Conservation (phyloP, 2,797 vertebrate species). For the Margarornis squamiger region DNA sequence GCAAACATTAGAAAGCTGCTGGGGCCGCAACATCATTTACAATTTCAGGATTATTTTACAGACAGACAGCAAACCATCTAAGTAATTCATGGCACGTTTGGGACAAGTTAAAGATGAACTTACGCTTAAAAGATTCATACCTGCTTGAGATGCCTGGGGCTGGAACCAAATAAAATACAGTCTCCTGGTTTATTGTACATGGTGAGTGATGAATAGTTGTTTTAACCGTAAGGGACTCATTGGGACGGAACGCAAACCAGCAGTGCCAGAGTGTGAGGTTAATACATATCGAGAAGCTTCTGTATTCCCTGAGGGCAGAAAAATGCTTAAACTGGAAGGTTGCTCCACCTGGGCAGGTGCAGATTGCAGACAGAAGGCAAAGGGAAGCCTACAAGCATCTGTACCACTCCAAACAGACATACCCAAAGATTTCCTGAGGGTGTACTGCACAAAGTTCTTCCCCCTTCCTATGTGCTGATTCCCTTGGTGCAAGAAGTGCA, state of each 20-base stretch:
- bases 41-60: constrained; percentile 22
- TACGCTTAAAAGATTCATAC: constrained; percentile 33
- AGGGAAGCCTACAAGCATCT: neutral
- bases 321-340: neutral
- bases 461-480: neutral
- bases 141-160: constrained; percentile 20
- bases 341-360: neutral
- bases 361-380: neutral
- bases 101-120: constrained; percentile 54
- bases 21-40: neutral
- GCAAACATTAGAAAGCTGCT: neutral
- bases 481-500: neutral
- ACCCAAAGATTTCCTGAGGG: neutral
- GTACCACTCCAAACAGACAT: neutral
- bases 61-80: neutral
- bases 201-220: constrained; percentile 8
- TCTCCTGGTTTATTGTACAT: constrained; percentile 17
- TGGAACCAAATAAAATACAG: constrained; percentile 18
- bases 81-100: constrained; percentile 33
- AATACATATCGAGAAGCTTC: neutral
- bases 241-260: neutral
- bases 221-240: constrained; percentile 5
- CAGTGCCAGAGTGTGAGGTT: neutral
- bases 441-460: neutral
- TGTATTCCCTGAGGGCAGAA: neutral